Evolutionary conservation across 2,888 invertebrate species (phyloP).

Genomic region (Ceraclea dissimilis): DNA sequence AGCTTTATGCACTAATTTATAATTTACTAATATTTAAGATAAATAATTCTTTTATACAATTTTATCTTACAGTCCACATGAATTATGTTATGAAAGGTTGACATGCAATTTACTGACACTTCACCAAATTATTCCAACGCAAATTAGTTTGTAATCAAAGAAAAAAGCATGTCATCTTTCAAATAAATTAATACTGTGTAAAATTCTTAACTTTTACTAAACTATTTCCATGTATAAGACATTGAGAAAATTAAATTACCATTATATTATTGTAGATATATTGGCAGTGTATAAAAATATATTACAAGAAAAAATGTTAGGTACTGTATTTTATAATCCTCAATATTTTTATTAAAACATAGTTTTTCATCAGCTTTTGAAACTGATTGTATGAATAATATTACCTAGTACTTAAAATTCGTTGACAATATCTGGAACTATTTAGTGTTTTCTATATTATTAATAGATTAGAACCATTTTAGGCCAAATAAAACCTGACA

Average conservation of each 20-base stretch:
- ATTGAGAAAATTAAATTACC: neutral
- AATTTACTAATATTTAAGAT: neutral
- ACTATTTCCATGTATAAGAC: neutral
- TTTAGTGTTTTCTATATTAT: too few relatives aligned
- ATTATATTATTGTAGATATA: neutral
- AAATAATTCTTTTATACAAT: conserved; percentile 1
- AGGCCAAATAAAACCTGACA: too few relatives aligned
- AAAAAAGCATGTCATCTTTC: neutral
- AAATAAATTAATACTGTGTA: conserved; percentile 1
- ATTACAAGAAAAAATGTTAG: neutral
- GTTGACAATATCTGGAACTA: too few relatives aligned
- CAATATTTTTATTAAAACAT: too few relatives aligned
- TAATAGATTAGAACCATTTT: too few relatives aligned
- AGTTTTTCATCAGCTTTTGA: too few relatives aligned
- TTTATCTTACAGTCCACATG: neutral
- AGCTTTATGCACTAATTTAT: neutral
- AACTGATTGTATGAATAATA: too few relatives aligned
- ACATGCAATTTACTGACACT: neutral
- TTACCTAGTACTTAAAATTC: too few relatives aligned
- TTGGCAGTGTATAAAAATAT: conserved; percentile 1
- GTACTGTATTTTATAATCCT: too few relatives aligned
- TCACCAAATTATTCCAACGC: neutral
- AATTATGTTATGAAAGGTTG: neutral
- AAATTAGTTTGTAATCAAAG: neutral
- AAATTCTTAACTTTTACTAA: neutral